Percentiles rank a stretch among this genome's conserved stretches.
These are phyloP conservation scores for Calliphora vomitoria DNA, from an alignment of 2,888 invertebrate species.

Conservation along the genomic window DNA sequence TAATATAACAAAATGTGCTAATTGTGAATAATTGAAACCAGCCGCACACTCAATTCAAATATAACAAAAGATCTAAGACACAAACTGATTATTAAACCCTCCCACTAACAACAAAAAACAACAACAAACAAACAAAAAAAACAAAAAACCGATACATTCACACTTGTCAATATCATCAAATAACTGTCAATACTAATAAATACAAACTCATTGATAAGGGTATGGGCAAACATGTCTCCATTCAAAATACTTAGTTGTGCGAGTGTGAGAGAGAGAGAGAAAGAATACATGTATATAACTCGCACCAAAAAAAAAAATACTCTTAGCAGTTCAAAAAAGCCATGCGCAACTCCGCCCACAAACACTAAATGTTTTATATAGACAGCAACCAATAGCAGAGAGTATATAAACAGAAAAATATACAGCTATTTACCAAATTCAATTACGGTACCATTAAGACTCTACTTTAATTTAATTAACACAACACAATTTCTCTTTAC, in stretches of 20 bases:
- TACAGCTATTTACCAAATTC: slow-evolving; percentile 33
- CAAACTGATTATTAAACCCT: slow-evolving; percentile 45
- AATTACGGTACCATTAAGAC: slow-evolving; percentile 61
- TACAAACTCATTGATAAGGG: slow-evolving; percentile 37
- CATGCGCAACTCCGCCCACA: slow-evolving; percentile 74
- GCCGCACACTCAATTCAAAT: not conserved
- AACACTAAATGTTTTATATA: slow-evolving; percentile 33
- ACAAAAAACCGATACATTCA: not conserved
- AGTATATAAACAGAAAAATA: not conserved
- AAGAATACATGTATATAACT: slow-evolving; percentile 16
- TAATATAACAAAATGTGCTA: no score
- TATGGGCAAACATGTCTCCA: not conserved
- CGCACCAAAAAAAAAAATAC: slow-evolving; percentile 10
- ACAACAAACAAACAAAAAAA: no score
- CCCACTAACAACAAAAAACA: slow-evolving; percentile 36
- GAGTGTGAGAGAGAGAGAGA: slow-evolving; percentile 37
- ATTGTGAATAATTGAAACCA: not conserved
- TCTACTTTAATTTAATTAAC: slow-evolving; percentile 68
- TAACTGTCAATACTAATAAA: slow-evolving; percentile 63
- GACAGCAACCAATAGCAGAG: slow-evolving; percentile 48
- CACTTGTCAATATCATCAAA: slow-evolving; percentile 46
- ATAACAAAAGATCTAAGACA: slow-evolving; percentile 74
- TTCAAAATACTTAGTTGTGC: not conserved
- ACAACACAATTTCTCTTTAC: slow-evolving; percentile 20
- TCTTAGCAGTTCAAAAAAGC: not conserved